Percentiles rank a stretch among this genome's conserved stretches.
These are phyloP conservation scores for Dicaeum eximium DNA, from an alignment of 2,113 vertebrate species.

Conservation along the genomic window DNA sequence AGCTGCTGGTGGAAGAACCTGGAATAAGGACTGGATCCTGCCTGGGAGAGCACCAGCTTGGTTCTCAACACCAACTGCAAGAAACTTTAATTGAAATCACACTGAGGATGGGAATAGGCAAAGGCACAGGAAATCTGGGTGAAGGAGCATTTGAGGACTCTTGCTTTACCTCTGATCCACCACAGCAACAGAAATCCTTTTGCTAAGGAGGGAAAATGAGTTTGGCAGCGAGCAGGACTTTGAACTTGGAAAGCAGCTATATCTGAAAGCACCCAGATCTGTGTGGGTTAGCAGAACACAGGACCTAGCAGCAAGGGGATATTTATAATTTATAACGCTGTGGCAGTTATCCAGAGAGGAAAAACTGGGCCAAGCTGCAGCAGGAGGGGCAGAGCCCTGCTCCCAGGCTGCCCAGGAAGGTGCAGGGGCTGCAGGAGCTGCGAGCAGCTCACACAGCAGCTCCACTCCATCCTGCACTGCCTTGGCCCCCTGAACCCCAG, in stretches of 20 bases:
- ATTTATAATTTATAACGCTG: background rate
- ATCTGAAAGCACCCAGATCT: conserved; percentile 19
- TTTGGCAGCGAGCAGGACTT: conserved; percentile 5
- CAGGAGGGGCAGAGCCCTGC: background rate
- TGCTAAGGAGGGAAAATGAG: background rate
- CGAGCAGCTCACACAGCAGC: background rate
- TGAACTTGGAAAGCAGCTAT: background rate
- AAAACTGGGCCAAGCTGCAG: conserved; percentile 19
- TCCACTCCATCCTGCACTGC: background rate
- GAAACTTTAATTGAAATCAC: background rate
- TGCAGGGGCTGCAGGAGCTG: background rate
- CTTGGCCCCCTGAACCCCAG: background rate
- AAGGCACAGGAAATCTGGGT: background rate
- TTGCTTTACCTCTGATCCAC: background rate
- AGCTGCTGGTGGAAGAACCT: background rate
- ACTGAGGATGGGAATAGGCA: background rate
- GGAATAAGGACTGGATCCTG: background rate
- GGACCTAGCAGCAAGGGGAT: background rate
- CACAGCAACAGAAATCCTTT: background rate
- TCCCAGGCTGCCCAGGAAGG: background rate
- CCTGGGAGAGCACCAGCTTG: background rate
- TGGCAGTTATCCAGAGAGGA: background rate
- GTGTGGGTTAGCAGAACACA: background rate
- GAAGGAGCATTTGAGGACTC: conserved; percentile 27
- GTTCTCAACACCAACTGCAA: background rate